Evolutionary conservation across 2,113 vertebrate genomes (phyloP), one percentile per base, ranked within the genome.

Genomic region (Gorsachius goisagi): DNA sequence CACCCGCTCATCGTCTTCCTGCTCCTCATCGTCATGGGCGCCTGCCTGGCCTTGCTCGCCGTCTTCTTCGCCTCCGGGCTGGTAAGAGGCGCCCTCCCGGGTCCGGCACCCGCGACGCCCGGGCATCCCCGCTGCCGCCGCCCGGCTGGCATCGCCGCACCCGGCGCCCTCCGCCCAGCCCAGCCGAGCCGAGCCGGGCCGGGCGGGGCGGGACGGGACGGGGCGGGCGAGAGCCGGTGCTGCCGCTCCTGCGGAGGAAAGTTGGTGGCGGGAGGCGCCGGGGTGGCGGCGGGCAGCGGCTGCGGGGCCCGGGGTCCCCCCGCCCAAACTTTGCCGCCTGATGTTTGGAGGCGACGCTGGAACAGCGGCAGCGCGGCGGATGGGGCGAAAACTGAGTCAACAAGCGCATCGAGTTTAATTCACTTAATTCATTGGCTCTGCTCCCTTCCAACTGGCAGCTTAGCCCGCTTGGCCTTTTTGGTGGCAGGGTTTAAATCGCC

Each of bases 31-130:
- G 99, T 99, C 94, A 99, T 99, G 98, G 99, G 99, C 97, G 98
- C 99, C 97, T 99, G 99, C 97, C 97, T 99, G 94, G 99, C 99
- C 95, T 98, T 99, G 90, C 98, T 99, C 73, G 98, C 98, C 89
- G 99, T 99, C 92, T 99, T 99, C 98, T 99, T 99, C 98, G 99
- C 99, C 97, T 99, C 99, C 59, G 99, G 99, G 96, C 98, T 99
- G 99, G 99, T 99, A 98, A 99, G 99, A 97, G 89, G 62, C 74
- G 15, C 41, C 24, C 49, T 80, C 58, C 37, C 32, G 45, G 45
- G 3, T 11, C 8, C 16, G 68, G 41, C 77, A 88, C 85, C 5
- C 50, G n/a, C 8, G 22, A 22, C 14, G 9, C 66, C 41, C 28
- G 24, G 56, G 20, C 72, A 28, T 62, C 60, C 67, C 66, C 19